These are phyloP conservation scores for Fundulus diaphanus DNA, from an alignment of 2,797 vertebrate species.

Conservation along the genomic window DNA sequence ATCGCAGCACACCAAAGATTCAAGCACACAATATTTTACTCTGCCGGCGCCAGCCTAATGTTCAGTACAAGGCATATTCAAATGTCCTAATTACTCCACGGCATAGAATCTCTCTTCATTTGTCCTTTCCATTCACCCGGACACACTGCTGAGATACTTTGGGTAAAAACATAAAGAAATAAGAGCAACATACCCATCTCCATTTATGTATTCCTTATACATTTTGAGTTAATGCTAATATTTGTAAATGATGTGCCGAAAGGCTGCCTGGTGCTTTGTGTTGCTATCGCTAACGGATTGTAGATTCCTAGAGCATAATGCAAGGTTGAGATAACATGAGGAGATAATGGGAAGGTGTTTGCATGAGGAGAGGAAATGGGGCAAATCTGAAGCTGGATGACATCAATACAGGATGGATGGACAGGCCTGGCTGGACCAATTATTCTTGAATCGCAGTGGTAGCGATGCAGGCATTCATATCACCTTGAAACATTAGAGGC, in stretches of 20 bases:
- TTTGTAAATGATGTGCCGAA: conserved; percentile 70
- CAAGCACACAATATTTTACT: conserved; percentile 30
- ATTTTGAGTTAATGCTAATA: conserved; percentile 76
- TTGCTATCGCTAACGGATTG: conserved; percentile 58
- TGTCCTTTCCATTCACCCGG: conserved; percentile 46
- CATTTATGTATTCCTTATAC: conserved; percentile 66
- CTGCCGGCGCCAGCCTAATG: conserved; percentile 12
- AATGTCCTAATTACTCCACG: conserved; percentile 54
- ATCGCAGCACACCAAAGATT: conserved; percentile 19
- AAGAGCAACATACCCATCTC: conserved; percentile 50
- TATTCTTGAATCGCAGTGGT: conserved; percentile 48
- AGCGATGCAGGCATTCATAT: conserved; percentile 39
- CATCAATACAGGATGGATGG: conserved; percentile 42
- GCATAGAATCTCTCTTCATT: conserved; percentile 48
- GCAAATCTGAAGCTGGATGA: conserved; percentile 33
- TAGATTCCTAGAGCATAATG: conserved; percentile 40
- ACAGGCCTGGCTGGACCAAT: conserved; percentile 62
- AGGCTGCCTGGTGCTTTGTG: conserved; percentile 55
- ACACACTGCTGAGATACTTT: conserved; percentile 52
- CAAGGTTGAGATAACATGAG: conserved; percentile 56
- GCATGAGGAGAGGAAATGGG: conserved; percentile 10
- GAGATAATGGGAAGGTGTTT: conserved; percentile 40
- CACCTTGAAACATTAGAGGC: conserved; percentile 48
- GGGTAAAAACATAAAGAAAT: conserved; percentile 46
- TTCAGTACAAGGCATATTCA: conserved; percentile 38